phyloP scores from a whole-genome alignment of 2,888 invertebrate species.

The Oxystoma pomonae region DNA sequence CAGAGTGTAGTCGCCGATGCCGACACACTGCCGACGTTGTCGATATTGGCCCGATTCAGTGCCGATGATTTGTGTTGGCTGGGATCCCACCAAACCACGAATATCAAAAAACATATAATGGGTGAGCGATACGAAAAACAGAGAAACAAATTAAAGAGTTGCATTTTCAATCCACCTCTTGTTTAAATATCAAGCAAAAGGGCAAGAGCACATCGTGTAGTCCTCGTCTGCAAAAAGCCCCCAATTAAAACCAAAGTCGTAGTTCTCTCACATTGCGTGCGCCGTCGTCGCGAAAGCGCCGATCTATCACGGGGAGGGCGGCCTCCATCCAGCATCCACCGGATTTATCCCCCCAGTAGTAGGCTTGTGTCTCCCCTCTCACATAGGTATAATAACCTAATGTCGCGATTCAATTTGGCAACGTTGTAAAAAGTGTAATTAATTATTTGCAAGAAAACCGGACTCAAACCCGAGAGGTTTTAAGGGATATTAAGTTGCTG shows the following conservation, averaged over 20 bases:
- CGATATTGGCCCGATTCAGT: no score
- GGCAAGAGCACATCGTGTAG: slow-evolving; percentile 5
- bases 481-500: no score
- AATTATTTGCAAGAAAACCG: not conserved
- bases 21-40: no score
- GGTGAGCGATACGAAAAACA: no score
- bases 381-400: not conserved
- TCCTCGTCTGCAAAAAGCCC: slow-evolving; percentile 45
- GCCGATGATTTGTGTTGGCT: no score
- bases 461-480: no score
- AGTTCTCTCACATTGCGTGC: slow-evolving; percentile 41
- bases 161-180: no score
- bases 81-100: no score
- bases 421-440: not conserved
- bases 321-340: slow-evolving; percentile 33
- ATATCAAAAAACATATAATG: no score
- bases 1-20: no score
- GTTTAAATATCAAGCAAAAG: no score
- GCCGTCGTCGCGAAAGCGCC: slow-evolving; percentile 47
- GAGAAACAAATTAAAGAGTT: no score
- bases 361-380: not conserved
- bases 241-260: slow-evolving; percentile 49
- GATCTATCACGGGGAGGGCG: slow-evolving; percentile 47
- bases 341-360: slow-evolving; percentile 12
- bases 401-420: not conserved